phyloP scores from a whole-genome alignment of 2,888 invertebrate species.

The Drepana falcataria region DNA sequence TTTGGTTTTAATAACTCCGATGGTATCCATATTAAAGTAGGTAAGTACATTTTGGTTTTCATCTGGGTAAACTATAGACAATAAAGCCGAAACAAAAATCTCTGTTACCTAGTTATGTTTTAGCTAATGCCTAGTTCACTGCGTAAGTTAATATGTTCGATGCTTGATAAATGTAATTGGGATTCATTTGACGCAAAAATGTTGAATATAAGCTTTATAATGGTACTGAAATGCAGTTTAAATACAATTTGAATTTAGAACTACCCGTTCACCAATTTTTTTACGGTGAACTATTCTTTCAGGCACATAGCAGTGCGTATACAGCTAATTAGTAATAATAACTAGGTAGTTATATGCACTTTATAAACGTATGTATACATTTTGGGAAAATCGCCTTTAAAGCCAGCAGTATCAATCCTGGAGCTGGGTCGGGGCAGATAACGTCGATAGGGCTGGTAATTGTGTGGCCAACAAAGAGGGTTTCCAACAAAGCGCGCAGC shows the following conservation, averaged over 20 bases:
- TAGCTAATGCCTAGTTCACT: background rate
- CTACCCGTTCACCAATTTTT: too few species aligned
- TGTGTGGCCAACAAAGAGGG: slow-evolving; percentile 5
- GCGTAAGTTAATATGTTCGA: too few species aligned
- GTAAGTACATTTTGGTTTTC: background rate
- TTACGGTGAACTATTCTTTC: too few species aligned
- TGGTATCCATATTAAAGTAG: background rate
- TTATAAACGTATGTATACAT: background rate
- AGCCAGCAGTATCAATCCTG: background rate
- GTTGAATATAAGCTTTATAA: too few species aligned
- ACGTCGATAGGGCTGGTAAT: slow-evolving; percentile 3
- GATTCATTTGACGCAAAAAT: too few species aligned
- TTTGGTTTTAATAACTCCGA: slow-evolving; percentile 2
- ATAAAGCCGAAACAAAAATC: background rate
- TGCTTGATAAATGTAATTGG: too few species aligned
- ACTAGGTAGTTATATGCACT: background rate
- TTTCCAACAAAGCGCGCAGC: slow-evolving; percentile 6
- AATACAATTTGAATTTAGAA: too few species aligned
- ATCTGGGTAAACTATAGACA: background rate
- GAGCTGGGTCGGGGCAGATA: background rate
- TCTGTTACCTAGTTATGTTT: background rate
- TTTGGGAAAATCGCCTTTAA: background rate
- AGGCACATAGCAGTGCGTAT: too few species aligned
- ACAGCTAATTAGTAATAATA: too few species aligned
- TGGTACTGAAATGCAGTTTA: too few species aligned